Base-by-base conservation (phyloP, 2,113 vertebrate species). In the Paramisgurnus dabryanus region DNA sequence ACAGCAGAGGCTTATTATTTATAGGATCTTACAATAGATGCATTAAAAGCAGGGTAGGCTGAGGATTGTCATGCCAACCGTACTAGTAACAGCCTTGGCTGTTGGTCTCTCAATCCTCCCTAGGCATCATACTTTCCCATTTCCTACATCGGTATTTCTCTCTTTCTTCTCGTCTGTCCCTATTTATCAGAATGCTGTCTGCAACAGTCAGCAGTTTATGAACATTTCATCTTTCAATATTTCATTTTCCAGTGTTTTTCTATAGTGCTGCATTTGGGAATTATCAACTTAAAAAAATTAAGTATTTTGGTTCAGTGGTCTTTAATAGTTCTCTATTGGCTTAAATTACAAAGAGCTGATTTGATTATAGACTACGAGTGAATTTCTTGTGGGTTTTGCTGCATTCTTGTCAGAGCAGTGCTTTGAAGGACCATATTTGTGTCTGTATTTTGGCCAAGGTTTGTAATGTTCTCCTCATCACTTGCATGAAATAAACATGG, bases 31-130 rank as follows among this genome's bases (percentile, higher is more conserved):
- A 49, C 73, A 64, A 43, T 64, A 43, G 22, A 15, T 6, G 41
- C 34, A 43, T 76, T 1, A 10, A 1, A 75, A 75, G 58, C 41
- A 8, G 43, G 55, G 1, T 18, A 4, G 11, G 22, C 61, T 63
- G 1, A 34, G 27, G 61, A 34, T 34, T 43, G 41, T 39, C 60
- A 49, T 39, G 43, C 64, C 43, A 76, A 64, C 43, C 60, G 17
- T 58, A 17, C 17, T 18, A 76, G 60, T 76, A 58, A 39, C 0
- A 13, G 41, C 18, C 72, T 63, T 76, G 74, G 50, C 74, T 66
- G 15, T 27, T 76, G 47, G 39, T 77, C 47, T 77, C 47, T 18
- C 34, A 13, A 6, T 22, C 60, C 45, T 41, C 7, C 9, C 8
- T 15, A 0, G n/a, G 15, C 27, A 8, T 66, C 27, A 27, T 34